Percentiles rank a stretch among this genome's conserved stretches.
Evolutionary conservation across 1,140 invertebrate genomes (phyloP).

Genomic region (Pantala flavescens): DNA sequence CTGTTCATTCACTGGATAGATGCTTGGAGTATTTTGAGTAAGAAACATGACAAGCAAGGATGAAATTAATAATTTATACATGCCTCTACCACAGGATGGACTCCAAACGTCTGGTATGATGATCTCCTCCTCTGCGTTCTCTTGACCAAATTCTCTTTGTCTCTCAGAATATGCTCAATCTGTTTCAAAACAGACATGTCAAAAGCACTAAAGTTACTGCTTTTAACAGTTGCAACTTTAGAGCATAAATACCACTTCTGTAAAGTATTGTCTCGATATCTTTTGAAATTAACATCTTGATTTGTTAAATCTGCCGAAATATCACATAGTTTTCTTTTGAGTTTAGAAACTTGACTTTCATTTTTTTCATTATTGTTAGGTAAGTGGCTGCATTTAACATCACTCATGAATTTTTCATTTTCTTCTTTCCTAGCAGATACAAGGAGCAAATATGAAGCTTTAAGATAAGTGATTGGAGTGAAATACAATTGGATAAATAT

Average conservation of each 20-base stretch:
- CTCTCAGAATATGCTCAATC: constrained; percentile 72
- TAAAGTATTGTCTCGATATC: constrained; percentile 66
- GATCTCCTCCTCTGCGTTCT: constrained; percentile 72
- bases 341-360: constrained; percentile 35
- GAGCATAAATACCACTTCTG: constrained; percentile 93
- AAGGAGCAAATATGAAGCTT: too few relatives aligned
- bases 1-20: too few relatives aligned
- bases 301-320: constrained; percentile 50
- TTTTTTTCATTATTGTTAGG: constrained; percentile 28
- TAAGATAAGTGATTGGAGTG: too few relatives aligned
- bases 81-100: too few relatives aligned
- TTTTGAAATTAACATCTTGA: constrained; percentile 50
- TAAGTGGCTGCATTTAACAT: constrained; percentile 23
- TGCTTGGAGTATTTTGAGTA: too few relatives aligned
- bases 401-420: constrained; percentile 19
- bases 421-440: constrained; percentile 22
- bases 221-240: constrained; percentile 45
- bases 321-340: constrained; percentile 50
- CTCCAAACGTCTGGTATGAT: constrained; percentile 59
- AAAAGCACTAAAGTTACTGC: constrained; percentile 50
- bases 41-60: too few relatives aligned
- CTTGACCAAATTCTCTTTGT: constrained; percentile 63
- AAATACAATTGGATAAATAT: too few relatives aligned
- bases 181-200: constrained; percentile 71
- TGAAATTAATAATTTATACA: too few relatives aligned